Evolutionary conservation across 2,888 invertebrate species (phyloP), one percentile per base, ranked within the genome.

Genomic region (Oxytorus armatus): DNA sequence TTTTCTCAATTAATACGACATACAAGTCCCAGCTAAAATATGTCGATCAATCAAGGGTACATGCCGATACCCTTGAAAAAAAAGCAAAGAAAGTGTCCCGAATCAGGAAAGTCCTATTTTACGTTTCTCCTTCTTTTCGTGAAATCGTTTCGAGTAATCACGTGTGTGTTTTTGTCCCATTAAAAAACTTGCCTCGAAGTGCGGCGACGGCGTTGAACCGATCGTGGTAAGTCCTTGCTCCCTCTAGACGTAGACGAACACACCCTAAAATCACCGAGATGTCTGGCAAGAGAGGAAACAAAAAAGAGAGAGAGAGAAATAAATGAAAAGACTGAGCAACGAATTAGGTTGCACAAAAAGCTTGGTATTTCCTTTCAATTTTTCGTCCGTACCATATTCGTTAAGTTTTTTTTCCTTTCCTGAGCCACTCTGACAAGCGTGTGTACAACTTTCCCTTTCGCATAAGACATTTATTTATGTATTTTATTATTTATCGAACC

Each of bases 171-270:
- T 90, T 89, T 87, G 89, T 91, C 89, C 88, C 87, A 87, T 74
- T 74, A 57, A 74, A 70, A 89, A 89, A 90, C 90, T 91, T 91
- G 90, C 90, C 90, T 88, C 89, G 88, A 92, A 92, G 92, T 89
- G 88, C 88, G 91, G 89, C 86, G 85, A 88, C 85, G 93, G 96
- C 95, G 96, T 97, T 94, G 97, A 97, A 95, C 98, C 97, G 92
- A 97, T 98, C 93, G 97, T 98, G 96, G 98, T 98, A 96, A 97
- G 97, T 97, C 94, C 92, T 90, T 89, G 86, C 77, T 74, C 70
- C 80, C 79, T 83, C 69, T 81, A 79, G 77, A 77, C 77, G 49
- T 77, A 69, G 63, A 66, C 53, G 23, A 25, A 8, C 42, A 36
- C 51, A 61, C 5, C 25, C 18, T 11, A 18, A 44, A 33, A 36